Percentiles rank a stretch among this genome's conserved stretches.
Evolutionary conservation across 2,113 vertebrate species (phyloP).

Genomic region (Semnopithecus entellus): DNA sequence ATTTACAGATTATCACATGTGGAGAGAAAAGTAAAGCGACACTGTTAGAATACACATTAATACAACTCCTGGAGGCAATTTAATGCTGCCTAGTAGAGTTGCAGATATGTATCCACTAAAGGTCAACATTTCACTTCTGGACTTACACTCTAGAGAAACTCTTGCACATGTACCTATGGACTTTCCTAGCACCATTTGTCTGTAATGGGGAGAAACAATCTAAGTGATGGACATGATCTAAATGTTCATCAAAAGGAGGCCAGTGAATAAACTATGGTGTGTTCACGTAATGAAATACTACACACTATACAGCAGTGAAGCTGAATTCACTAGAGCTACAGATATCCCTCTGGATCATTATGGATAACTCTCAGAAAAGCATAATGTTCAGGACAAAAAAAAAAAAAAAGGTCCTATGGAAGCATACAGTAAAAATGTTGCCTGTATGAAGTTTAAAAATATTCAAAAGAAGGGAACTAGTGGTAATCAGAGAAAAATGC

Average conservation of each 20-base stretch:
- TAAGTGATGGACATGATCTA: background rate
- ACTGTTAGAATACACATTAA: background rate
- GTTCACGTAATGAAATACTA: background rate
- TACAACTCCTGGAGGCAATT: background rate
- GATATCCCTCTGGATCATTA: background rate
- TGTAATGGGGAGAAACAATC: background rate
- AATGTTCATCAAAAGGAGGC: background rate
- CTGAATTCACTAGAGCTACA: background rate
- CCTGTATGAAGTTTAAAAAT: background rate
- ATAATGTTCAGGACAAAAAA: background rate
- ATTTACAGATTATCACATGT: background rate
- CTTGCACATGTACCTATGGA: background rate
- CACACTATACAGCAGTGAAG: fast-evolving
- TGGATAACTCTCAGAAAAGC: background rate
- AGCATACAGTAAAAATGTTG: background rate
- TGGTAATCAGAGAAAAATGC: background rate
- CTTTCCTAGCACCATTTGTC: background rate
- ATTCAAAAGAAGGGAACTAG: background rate
- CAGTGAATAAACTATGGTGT: background rate
- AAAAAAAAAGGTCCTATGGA: background rate
- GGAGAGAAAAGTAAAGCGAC: background rate
- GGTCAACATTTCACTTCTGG: background rate
- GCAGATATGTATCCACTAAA: background rate
- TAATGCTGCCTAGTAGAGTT: background rate
- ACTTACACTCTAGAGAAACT: background rate